Conservation (phyloP, 2,888 invertebrate species). For the Seira ritae region DNA sequence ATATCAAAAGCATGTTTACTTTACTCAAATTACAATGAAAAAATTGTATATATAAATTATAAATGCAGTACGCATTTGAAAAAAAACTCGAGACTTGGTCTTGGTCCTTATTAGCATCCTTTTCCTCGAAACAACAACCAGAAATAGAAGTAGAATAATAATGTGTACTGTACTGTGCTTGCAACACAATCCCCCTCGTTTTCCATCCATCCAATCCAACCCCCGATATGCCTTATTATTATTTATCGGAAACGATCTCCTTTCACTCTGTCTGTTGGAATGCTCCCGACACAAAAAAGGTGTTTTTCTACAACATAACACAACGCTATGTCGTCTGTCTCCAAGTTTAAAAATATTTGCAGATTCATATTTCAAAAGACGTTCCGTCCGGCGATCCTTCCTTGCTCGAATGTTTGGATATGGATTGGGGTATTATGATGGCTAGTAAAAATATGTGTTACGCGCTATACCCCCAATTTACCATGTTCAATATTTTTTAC, state of each 20-base stretch:
- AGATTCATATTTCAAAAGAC: constrained; percentile 72
- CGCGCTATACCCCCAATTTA: constrained; percentile 50
- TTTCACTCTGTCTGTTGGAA: neutral
- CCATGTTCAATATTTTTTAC: constrained; percentile 45
- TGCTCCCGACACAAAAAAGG: constrained; percentile 33
- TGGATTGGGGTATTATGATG: neutral
- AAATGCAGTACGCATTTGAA: neutral
- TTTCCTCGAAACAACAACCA: constrained; percentile 28
- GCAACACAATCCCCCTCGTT: constrained; percentile 43
- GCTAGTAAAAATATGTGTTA: constrained; percentile 4
- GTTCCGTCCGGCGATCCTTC: constrained; percentile 44
- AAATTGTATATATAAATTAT: no score
- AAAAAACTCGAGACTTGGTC: constrained; percentile 3
- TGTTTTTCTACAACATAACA: no score
- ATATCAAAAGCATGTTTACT: constrained; percentile 35
- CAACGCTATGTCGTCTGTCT: constrained; percentile 48
- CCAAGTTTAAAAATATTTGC: constrained; percentile 72
- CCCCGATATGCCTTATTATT: constrained; percentile 54
- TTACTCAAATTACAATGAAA: constrained; percentile 33
- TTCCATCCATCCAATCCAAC: constrained; percentile 45
- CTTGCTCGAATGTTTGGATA: neutral
- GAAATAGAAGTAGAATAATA: constrained; percentile 40
- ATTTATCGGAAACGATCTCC: constrained; percentile 52
- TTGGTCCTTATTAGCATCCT: constrained; percentile 59
- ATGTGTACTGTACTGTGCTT: constrained; percentile 1